Percentiles rank a stretch among this genome's conserved stretches.
Evolutionary conservation across 2,888 invertebrate genomes (phyloP).

Genomic region (Julus scanicus): DNA sequence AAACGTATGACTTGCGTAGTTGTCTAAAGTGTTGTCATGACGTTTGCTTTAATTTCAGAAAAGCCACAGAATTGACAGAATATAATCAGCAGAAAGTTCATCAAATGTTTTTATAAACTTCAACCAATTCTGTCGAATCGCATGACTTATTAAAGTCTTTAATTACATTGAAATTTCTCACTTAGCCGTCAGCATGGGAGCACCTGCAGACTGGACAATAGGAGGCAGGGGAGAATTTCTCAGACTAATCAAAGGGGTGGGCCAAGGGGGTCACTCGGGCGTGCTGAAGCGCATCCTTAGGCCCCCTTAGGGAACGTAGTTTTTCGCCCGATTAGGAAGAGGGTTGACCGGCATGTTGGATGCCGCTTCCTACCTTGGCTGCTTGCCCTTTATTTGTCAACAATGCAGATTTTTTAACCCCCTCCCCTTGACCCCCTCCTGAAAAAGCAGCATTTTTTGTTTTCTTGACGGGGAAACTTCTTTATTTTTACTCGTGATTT

Average conservation of each 20-base stretch:
- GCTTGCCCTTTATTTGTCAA: slow-evolving; percentile 22
- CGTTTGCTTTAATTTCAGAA: too few species aligned
- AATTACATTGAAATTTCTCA: neutral
- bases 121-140: neutral
- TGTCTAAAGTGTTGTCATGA: too few species aligned
- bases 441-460: neutral
- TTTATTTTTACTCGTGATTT: neutral
- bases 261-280: slow-evolving; percentile 29
- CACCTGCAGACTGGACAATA: slow-evolving; percentile 26
- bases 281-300: slow-evolving; percentile 13
- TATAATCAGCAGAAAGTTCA: neutral
- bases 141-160: neutral
- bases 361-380: neutral
- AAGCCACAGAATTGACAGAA: neutral
- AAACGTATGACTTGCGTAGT: too few species aligned
- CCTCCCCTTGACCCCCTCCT: slow-evolving; percentile 39
- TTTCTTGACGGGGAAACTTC: neutral
- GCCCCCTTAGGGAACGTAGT: neutral
- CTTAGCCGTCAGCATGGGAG: neutral
- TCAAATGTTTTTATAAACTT: neutral
- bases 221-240: neutral
- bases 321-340: neutral
- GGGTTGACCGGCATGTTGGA: slow-evolving; percentile 13
- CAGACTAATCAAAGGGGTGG: neutral
- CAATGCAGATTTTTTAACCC: slow-evolving; percentile 24